These are phyloP conservation scores for Agrochola lychnidis DNA, from an alignment of 2,888 invertebrate species.

Conservation along the genomic window DNA sequence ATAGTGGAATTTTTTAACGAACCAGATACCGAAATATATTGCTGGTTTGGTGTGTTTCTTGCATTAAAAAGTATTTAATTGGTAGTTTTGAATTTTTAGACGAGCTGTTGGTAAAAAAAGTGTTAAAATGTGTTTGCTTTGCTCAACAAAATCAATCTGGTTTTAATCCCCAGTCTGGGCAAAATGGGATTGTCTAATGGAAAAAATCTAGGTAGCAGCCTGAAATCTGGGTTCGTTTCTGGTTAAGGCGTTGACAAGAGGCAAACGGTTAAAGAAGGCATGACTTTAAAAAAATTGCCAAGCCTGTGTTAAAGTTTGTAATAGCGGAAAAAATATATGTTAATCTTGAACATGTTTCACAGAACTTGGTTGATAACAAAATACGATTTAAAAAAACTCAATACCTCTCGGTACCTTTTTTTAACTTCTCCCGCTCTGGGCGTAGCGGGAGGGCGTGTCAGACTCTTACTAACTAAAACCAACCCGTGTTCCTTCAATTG, in stretches of 20 bases:
- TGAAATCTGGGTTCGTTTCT: not conserved
- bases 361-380: too few species aligned
- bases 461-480: too few species aligned
- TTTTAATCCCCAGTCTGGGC: not conserved
- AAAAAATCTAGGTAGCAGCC: not conserved
- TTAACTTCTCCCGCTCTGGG: too few species aligned
- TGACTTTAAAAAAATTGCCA: too few species aligned
- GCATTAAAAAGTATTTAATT: not conserved
- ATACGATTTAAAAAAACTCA: too few species aligned
- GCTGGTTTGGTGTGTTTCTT: not conserved
- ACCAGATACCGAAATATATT: constrained; percentile 36
- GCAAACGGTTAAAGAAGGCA: too few species aligned
- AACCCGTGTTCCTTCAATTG: too few species aligned
- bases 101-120: not conserved
- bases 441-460: too few species aligned
- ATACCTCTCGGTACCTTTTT: too few species aligned
- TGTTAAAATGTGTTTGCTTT: not conserved
- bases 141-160: not conserved
- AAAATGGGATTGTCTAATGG: not conserved
- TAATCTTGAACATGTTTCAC: too few species aligned
- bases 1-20: constrained; percentile 69
- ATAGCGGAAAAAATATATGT: too few species aligned
- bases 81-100: not conserved
- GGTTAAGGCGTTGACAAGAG: not conserved
- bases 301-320: too few species aligned